These are phyloP conservation scores for Taenioides sp. DNA, from an alignment of 2,797 vertebrate species.

Conservation along the genomic window DNA sequence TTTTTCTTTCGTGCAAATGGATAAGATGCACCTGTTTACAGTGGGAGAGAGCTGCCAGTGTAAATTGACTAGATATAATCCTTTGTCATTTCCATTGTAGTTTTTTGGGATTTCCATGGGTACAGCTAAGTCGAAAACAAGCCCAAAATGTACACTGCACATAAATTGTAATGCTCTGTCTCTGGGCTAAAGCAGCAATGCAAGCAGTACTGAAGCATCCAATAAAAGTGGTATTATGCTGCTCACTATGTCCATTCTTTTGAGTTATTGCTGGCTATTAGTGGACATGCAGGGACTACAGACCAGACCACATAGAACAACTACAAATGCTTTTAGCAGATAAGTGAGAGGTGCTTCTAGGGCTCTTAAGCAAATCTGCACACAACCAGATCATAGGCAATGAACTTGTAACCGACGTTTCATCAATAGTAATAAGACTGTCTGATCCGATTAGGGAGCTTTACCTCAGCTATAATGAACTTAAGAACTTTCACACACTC, in stretches of 20 bases:
- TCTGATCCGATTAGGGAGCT: neutral
- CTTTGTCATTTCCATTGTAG: constrained; percentile 42
- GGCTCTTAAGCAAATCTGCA: constrained; percentile 30
- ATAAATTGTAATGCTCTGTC: constrained; percentile 35
- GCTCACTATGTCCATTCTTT: constrained; percentile 57
- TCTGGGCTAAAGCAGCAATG: constrained; percentile 44
- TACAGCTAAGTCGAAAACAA: constrained; percentile 35
- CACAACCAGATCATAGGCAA: constrained; percentile 24
- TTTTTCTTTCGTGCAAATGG: constrained; percentile 11
- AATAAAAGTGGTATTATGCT: constrained; percentile 57
- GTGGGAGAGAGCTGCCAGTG: constrained; percentile 44
- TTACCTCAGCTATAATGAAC: neutral
- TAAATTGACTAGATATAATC: constrained; percentile 55
- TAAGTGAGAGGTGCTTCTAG: constrained; percentile 9
- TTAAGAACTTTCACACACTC: neutral
- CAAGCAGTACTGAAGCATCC: constrained; percentile 53
- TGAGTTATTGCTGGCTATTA: constrained; percentile 35
- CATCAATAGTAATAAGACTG: constrained; percentile 7
- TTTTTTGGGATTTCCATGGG: constrained; percentile 35
- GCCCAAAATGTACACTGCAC: constrained; percentile 19
- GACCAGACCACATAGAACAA: constrained; percentile 37
- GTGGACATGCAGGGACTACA: constrained; percentile 25
- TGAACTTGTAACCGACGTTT: neutral
- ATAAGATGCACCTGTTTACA: constrained; percentile 58
- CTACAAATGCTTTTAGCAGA: constrained; percentile 33